Base-by-base conservation (phyloP, 1,140 invertebrate species). In the Drusus annulatus region DNA sequence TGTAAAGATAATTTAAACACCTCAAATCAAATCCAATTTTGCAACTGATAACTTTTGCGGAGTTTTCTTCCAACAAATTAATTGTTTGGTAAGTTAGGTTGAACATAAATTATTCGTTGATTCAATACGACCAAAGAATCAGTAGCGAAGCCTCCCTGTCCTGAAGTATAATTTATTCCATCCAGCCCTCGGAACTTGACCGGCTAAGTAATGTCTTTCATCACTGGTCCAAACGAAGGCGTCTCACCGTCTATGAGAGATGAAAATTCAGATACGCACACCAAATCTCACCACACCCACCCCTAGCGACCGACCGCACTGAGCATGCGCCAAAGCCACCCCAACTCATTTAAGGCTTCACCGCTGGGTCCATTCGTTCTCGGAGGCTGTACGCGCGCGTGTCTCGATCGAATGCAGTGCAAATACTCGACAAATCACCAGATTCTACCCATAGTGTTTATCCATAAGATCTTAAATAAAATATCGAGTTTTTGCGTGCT, bases 251-350 rank as follows among this genome's bases (percentile, higher is more conserved):
- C 62, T 65, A 28, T 65, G 28, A 65, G 62, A 25, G 62, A 65
- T 65, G 62, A 31, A 65, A 65, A 31, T 28, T 65, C 62, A 65
- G 62, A 65, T 65, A 65, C 62, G 62, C 62, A 65, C 25, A 65
- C 8, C 16, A 25, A 16, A 21, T n/a, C 36, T 25, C 23, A 25
- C 62, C 62, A 28, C 62, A 28, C 62, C 62, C 62, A 25, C 62
- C 62, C 62, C 28, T 17, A 25, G 5, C 17, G 23, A 16, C 21
- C 6, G 2, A 2, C 62, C 21, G 10, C 10, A 28, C 62, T 36
- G 62, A 21, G 62, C 62, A 25, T 28, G 62, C 25, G 62, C 62
- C 13, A 28, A 28, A 65, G 5, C 62, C 62, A 28, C 62, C 62
- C 62, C 25, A 25, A 65, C 8, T 65, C 62, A 25, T 28, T 25